phyloP scores from a whole-genome alignment of 2,797 vertebrate species.

The Darevskia nairensis region DNA sequence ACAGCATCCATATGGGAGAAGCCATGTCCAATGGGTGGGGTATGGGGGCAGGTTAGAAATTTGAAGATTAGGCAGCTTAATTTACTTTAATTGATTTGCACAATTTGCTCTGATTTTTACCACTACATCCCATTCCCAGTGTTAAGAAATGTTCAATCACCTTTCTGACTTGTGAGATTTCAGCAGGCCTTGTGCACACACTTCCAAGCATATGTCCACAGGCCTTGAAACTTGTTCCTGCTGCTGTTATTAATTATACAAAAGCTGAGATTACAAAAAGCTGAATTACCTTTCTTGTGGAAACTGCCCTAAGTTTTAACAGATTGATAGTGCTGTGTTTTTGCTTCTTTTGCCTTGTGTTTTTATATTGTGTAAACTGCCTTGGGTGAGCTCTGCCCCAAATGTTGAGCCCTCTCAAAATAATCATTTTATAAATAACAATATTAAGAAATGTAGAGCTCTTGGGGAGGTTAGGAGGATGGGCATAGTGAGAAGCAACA shows the following conservation, averaged over 20 bases:
- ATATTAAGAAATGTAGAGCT: not conserved
- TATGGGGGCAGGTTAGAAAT: too few species aligned
- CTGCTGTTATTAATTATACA: too few species aligned
- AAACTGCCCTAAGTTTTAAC: not conserved
- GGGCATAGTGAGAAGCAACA: not conserved
- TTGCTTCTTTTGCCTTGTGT: too few species aligned
- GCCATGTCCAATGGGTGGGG: not conserved
- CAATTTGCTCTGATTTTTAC: too few species aligned
- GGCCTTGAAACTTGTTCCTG: not conserved
- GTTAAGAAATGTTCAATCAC: too few species aligned
- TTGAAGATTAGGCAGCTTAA: not conserved
- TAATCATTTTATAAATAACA: not conserved
- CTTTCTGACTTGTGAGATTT: not conserved
- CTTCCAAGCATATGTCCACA: not conserved
- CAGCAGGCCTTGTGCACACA: too few species aligned
- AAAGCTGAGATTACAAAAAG: not conserved
- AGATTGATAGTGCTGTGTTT: too few species aligned
- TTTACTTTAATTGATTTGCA: not conserved
- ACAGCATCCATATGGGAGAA: too few species aligned
- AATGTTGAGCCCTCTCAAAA: too few species aligned
- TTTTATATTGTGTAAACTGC: too few species aligned
- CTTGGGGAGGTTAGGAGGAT: not conserved
- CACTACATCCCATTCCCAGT: not conserved
- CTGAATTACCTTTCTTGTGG: not conserved
- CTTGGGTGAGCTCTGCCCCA: too few species aligned